A percentile compares a stretch with the other conserved stretches of the same genome.
Conservation (phyloP, 2,113 vertebrate species). For the Pygathrix nemaeus region DNA sequence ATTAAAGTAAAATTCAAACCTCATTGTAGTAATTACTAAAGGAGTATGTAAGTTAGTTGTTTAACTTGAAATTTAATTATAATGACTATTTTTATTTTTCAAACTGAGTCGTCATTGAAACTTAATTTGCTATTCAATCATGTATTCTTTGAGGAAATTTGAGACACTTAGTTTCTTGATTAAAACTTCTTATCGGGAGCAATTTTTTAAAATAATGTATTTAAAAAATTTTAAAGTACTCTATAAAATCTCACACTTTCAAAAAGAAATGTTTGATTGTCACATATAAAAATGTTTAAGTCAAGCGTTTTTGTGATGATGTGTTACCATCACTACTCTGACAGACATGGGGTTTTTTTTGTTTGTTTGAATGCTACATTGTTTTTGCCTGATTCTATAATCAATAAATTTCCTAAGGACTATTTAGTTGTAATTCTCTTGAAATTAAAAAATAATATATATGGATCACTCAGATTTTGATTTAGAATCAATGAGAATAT, state of each 20-base stretch:
- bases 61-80: conserved; percentile 27
- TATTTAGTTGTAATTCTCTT: background rate
- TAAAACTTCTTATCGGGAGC: background rate
- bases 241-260: background rate
- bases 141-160: conserved; percentile 32
- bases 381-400: background rate
- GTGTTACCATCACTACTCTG: background rate
- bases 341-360: background rate
- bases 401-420: background rate
- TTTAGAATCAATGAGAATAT: background rate
- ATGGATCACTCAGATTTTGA: background rate
- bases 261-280: background rate
- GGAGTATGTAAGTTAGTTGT: background rate
- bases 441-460: conserved; percentile 13
- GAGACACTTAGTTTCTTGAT: background rate
- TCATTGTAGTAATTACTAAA: background rate
- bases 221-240: background rate
- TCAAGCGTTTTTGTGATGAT: background rate
- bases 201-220: background rate
- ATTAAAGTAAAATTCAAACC: conserved; percentile 8
- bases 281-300: background rate
- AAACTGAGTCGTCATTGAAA: background rate
- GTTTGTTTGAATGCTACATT: background rate
- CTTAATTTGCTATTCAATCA: conserved; percentile 26
- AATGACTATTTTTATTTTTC: conserved; percentile 38